A percentile compares a stretch with the other conserved stretches of the same genome.
Conservation (phyloP, 2,797 vertebrate genomes). For the Ctenopoma multispine region DNA sequence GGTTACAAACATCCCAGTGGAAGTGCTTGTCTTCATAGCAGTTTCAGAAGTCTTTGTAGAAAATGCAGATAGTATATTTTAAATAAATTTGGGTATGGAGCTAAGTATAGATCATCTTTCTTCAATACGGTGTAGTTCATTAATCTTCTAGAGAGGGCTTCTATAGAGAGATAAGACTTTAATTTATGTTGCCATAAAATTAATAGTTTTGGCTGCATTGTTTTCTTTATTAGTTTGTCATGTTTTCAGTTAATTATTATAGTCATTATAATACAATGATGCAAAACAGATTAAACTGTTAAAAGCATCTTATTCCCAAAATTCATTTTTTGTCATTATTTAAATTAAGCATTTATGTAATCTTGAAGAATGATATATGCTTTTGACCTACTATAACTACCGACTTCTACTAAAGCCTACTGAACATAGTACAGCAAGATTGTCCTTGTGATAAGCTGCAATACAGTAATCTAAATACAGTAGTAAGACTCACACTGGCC, state of each 20-base stretch:
- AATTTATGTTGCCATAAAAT: no score
- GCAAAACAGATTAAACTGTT: no score
- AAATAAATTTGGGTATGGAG: background rate
- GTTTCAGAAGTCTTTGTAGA: background rate
- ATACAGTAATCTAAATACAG: constrained; percentile 23
- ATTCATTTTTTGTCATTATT: background rate
- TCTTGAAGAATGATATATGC: background rate
- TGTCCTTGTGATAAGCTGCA: background rate
- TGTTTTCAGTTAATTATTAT: background rate
- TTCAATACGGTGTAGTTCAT: background rate
- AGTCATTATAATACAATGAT: background rate
- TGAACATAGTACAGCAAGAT: background rate
- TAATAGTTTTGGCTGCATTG: background rate
- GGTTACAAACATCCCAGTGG: constrained; percentile 13
- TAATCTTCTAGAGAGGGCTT: background rate
- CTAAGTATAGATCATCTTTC: background rate
- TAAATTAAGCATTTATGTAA: background rate
- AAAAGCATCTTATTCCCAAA: background rate
- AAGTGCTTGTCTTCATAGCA: constrained; percentile 10
- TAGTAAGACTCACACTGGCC: background rate
- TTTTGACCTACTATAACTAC: no score
- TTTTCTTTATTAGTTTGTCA: background rate
- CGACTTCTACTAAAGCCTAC: background rate
- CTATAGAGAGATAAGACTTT: background rate
- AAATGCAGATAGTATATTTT: background rate